Percentiles rank a stretch among this genome's conserved stretches.
Evolutionary conservation across 2,888 invertebrate species (phyloP).

Genomic region (Drosophila prolongata): DNA sequence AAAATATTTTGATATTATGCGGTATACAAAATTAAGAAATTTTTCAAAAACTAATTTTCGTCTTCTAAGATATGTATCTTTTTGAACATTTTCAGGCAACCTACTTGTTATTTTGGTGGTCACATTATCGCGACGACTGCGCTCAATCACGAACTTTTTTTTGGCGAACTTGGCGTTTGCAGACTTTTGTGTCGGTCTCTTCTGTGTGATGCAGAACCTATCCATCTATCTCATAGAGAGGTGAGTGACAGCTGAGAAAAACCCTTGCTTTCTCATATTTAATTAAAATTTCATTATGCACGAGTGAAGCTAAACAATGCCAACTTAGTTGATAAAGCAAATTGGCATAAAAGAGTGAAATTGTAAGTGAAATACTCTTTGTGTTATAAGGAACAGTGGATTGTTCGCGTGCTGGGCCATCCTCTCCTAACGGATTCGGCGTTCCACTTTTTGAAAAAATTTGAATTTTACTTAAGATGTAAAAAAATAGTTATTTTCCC

Average conservation of each 20-base stretch:
- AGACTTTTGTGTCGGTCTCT: slow-evolving; percentile 95
- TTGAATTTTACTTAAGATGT: too few relatives aligned
- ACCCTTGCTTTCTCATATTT: background rate
- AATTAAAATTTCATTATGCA: slow-evolving; percentile 19
- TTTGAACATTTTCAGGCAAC: slow-evolving; percentile 88
- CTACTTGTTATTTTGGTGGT: slow-evolving; percentile 94
- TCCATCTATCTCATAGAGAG: slow-evolving; percentile 91
- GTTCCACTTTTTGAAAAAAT: too few relatives aligned
- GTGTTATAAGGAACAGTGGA: too few relatives aligned
- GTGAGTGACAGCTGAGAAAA: slow-evolving; percentile 84
- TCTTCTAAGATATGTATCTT: background rate
- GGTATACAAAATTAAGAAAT: too few relatives aligned
- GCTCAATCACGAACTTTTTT: slow-evolving; percentile 96
- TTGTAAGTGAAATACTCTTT: too few relatives aligned
- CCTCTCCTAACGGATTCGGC: too few relatives aligned
- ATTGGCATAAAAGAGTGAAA: too few relatives aligned
- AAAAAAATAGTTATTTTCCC: too few relatives aligned
- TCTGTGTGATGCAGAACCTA: slow-evolving; percentile 95
- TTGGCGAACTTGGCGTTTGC: slow-evolving; percentile 95
- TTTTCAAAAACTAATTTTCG: too few relatives aligned
- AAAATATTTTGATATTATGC: too few relatives aligned
- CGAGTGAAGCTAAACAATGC: slow-evolving; percentile 1
- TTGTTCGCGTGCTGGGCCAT: too few relatives aligned
- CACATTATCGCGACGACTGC: slow-evolving; percentile 90
- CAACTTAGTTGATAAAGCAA: too few relatives aligned